A percentile compares a stretch with the other conserved stretches of the same genome.
Evolutionary conservation across 1,140 invertebrate genomes (phyloP).

Genomic region (Ips typographus): DNA sequence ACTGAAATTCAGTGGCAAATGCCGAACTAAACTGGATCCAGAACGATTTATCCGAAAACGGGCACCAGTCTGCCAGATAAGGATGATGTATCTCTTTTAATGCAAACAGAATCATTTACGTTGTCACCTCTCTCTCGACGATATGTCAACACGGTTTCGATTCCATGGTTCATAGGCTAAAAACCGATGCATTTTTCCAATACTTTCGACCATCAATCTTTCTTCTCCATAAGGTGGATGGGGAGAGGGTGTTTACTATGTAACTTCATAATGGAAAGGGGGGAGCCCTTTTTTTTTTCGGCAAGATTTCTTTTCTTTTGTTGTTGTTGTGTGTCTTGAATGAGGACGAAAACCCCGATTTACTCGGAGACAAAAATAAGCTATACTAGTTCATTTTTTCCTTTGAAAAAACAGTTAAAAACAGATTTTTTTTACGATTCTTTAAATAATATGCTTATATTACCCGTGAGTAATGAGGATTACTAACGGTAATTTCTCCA

Average conservation of each 20-base stretch:
- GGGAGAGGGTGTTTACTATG: conserved; percentile 13
- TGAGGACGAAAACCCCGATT: too few species aligned
- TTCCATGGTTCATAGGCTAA: conserved; percentile 33
- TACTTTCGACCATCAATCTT: conserved; percentile 40
- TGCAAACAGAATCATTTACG: conserved; percentile 46
- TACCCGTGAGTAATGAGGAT: too few species aligned
- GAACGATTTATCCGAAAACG: conserved; percentile 19
- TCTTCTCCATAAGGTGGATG: background rate
- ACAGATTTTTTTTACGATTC: too few species aligned
- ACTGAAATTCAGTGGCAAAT: background rate
- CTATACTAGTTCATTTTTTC: too few species aligned
- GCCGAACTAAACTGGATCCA: background rate
- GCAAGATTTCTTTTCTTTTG: background rate
- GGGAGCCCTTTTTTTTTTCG: background rate
- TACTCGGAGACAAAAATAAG: too few species aligned
- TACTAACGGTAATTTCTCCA: too few species aligned
- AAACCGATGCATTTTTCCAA: conserved; percentile 38
- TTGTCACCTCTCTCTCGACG: conserved; percentile 31
- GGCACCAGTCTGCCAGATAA: conserved; percentile 18
- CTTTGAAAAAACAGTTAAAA: too few species aligned
- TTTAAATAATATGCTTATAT: too few species aligned
- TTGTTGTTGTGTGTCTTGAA: too few species aligned
- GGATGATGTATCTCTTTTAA: conserved; percentile 44
- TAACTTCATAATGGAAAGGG: conserved; percentile 16
- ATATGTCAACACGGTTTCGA: conserved; percentile 43